Evolutionary conservation across 2,797 vertebrate genomes (phyloP), one percentile per base, ranked within the genome.

Genomic region (Microctenopoma lineatum): DNA sequence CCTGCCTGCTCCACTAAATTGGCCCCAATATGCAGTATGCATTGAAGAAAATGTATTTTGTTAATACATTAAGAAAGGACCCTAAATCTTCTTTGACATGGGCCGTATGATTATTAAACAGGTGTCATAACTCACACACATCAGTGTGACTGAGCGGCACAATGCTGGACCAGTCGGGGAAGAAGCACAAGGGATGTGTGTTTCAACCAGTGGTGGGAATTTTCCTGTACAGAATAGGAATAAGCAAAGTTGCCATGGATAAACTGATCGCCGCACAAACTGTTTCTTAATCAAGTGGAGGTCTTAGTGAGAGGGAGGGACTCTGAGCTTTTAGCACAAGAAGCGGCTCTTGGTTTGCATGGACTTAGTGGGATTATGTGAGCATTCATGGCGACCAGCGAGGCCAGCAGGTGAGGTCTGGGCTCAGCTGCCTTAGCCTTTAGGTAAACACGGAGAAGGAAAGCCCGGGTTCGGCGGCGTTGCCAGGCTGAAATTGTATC

Each of bases 351-450:
- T 87, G 90, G 93, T 87, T 91, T 92, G 92, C 94, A 92, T 92
- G 89, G 93, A 91, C 77, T 95, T 92, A 92, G 86, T 67, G 86
- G 95, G 96, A 98, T 98, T 97, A 96, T 92, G 88, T 77, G 94
- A 94, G 94, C 96, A 96, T 97, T 97, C 96, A 97, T 96, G 95
- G 95, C 92, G 92, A 84, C 92, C 92, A 84, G 81, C 66, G 93
- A 84, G 95, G 95, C 91, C 95, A 96, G 96, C 95, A 96, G 96
- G 96, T 97, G 96, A 98, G 95, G 92, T 82, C 89, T 83, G 90
- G 63, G 87, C 90, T 93, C 89, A 86, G 89, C 87, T 87, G 80
- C 89, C 93, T 98, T 91, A 99, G 97, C 96, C 95, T 93, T 96
- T 97, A 90, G 93, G 95, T 94, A 98, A 98, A 99, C 95, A 98